Evolutionary conservation across 2,797 vertebrate species (phyloP).

Genomic region (Threskiornis aethiopicus): DNA sequence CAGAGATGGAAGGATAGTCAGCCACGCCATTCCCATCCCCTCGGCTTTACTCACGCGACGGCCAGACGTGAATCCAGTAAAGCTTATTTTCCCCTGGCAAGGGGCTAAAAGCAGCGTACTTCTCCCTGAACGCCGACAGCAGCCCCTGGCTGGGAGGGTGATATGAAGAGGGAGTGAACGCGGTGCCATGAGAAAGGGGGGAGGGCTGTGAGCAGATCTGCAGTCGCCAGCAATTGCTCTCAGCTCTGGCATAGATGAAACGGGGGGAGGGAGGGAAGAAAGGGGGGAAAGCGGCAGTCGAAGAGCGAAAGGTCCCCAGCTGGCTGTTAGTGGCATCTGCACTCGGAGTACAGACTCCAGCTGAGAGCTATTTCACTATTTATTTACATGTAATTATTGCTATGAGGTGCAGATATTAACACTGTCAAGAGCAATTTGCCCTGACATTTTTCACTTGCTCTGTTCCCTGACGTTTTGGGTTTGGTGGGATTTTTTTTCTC

Average conservation of each 20-base stretch:
- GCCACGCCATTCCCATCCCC: background rate
- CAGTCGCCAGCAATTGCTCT: background rate
- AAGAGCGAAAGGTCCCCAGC: constrained; percentile 86
- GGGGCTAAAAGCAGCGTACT: background rate
- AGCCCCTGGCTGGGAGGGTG: background rate
- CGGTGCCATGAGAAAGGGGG: background rate
- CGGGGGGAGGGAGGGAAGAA: background rate
- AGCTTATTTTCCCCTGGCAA: background rate
- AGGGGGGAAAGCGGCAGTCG: constrained; percentile 22
- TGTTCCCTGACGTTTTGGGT: constrained; percentile 81
- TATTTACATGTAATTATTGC: constrained; percentile 99
- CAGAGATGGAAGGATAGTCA: background rate
- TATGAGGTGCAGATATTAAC: constrained; percentile 99
- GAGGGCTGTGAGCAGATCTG: background rate
- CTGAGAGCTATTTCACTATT: constrained; percentile 97
- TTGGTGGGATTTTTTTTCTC: constrained; percentile 64
- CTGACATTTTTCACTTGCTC: constrained; percentile 98
- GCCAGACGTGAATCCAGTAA: background rate
- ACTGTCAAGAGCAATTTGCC: constrained; percentile 99
- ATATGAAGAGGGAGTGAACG: accelerated
- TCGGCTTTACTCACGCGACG: accelerated
- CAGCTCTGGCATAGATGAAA: background rate
- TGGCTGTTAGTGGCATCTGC: constrained; percentile 82
- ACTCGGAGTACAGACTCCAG: constrained; percentile 87
- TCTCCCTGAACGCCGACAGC: background rate